Base-by-base conservation (phyloP, 2,113 vertebrate genomes). In the Vimba vimba region DNA sequence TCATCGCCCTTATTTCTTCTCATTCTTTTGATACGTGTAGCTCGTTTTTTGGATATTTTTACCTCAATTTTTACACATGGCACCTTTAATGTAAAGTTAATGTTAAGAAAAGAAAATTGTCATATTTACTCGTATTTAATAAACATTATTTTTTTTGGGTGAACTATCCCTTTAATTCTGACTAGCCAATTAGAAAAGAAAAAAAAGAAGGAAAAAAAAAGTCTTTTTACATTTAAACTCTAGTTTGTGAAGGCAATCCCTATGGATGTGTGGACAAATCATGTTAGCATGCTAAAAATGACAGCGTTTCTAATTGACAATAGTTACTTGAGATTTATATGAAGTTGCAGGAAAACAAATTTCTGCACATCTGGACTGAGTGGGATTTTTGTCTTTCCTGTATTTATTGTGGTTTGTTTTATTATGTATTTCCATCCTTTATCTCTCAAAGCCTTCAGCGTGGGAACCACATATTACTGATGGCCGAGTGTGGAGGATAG, bases 371-470 rank as follows among this genome's bases (percentile, higher is more conserved):
- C 64, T 86, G 82, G 85, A 45, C 43, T 59, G 19, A 85, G 23
- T n/a, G 55, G 45, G 85, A 77, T 71, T 83, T 84, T 27, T 75
- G 12, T 25, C 52, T 79, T 88, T 89, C 86, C 89, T 87, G 74
- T 90, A 79, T 90, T 90, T 86, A 82, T 64, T 62, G 33, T 36
- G 50, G 69, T 45, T 78, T 69, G 82, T 86, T 88, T 89, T 88
- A 89, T 86, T 85, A 30, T 60, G 45, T 1, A 52, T 47, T 85
- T 86, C 85, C 81, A 86, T 86, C 66, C 64, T 84, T 88, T 52
- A 85, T 43, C 74, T 83, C 68, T 59, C 47, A 84, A 62, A 73
- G 64, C 50, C 62, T 66, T 57, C 73, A 83, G 66, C 59, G 73
- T 84, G 45, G 87, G 68, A 87, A 85, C 85, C 62, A 23, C n/a